phyloP scores from a whole-genome alignment of 2,797 vertebrate genomes.

The Danio kyathit region DNA sequence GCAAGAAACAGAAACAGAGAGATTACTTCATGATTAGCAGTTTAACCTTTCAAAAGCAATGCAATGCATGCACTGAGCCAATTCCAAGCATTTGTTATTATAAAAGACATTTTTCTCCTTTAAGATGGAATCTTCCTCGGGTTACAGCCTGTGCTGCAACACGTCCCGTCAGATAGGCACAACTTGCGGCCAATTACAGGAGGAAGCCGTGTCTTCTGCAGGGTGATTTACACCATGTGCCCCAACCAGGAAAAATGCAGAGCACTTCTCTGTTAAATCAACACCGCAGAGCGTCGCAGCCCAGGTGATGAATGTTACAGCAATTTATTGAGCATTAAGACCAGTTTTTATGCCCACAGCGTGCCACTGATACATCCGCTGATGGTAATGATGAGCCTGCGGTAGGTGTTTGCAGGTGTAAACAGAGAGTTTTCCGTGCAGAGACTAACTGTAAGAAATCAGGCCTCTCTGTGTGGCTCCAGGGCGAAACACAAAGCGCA shows the following conservation, averaged over 20 bases:
- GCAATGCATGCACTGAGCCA: background rate
- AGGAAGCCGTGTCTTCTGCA: constrained; percentile 58
- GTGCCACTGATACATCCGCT: constrained; percentile 20
- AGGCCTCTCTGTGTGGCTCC: constrained; percentile 68
- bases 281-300: constrained; percentile 43
- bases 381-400: constrained; percentile 30
- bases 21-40: background rate
- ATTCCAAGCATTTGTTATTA: constrained; percentile 79
- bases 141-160: constrained; percentile 81
- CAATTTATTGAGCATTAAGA: constrained; percentile 37
- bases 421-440: constrained; percentile 40
- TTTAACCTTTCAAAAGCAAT: background rate
- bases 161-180: constrained; percentile 73
- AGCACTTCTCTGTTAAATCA: constrained; percentile 58
- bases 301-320: constrained; percentile 33
- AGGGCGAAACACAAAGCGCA: constrained; percentile 75
- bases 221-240: constrained; percentile 63
- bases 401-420: constrained; percentile 43
- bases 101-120: constrained; percentile 78
- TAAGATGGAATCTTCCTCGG: constrained; percentile 80
- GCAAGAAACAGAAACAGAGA: background rate
- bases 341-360: constrained; percentile 38
- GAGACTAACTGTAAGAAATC: constrained; percentile 67
- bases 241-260: constrained; percentile 46
- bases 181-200: constrained; percentile 73